Evolutionary conservation across 2,888 invertebrate species (phyloP), one percentile per base, ranked within the genome.

Genomic region (Copidosoma aretas): DNA sequence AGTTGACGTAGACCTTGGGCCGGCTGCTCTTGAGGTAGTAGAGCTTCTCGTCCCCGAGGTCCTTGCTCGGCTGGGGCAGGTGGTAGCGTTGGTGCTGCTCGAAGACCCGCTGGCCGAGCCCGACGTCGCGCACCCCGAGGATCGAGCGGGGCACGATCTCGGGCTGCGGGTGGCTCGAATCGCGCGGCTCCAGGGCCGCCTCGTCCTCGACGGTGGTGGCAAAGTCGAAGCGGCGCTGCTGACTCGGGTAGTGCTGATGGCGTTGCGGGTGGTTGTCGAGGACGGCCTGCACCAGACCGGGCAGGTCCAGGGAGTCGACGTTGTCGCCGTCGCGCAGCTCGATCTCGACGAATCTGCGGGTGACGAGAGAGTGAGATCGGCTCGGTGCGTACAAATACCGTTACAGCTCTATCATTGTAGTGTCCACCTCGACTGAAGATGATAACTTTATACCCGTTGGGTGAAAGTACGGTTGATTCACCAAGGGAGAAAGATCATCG

Each of bases 1-100:
- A 77, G 58, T 80, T 81, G 0, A 81, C 79, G 68, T 80, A 79
- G 1, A 82, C 81, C 56, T 80, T 80, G 0, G 80, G 80, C n/a
- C 76, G 75, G 15, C 73, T 73, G 46, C 74, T 78, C 60, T 81
- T 82, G 51, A 81, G 67, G 22, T 81, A 81, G 57, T 81, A 82
- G 0, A 82, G 71, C 63, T 81, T 81, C 65, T 80, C 80, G 53
- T 79, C 75, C 39, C 77, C 75, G 39, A 75, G 54, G 12, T 63
- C 71, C 21, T 69, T 75, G 1, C 59, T 60, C 1, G 67, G 14
- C 39, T 66, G 64, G 1, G 60, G 14, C 1, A 39, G 39, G 21
- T 64, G 10, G 21, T 56, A 32, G 22, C 63, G 67, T 10, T 63
- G 60, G 4, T 68, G 64, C 2, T 21, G 51, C 32, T 71, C 68